Conservation (phyloP, 2,888 invertebrate genomes). For the Morpho deidamia region DNA sequence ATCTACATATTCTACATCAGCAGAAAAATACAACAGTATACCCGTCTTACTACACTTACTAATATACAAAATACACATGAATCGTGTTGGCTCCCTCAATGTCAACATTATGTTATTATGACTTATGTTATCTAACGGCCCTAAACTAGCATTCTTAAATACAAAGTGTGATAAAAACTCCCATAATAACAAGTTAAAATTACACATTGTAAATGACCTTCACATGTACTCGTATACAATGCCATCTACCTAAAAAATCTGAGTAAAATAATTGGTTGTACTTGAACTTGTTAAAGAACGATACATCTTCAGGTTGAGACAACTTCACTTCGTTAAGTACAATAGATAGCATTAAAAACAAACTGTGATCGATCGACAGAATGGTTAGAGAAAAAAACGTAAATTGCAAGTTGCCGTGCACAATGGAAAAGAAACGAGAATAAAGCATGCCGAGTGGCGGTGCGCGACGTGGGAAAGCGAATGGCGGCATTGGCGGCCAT, state of each 20-base stretch:
- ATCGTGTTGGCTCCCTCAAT: constrained; percentile 42
- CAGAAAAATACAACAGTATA: no score
- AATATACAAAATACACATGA: constrained; percentile 40
- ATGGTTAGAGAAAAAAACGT: constrained; percentile 40
- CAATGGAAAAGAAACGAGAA: constrained; percentile 62
- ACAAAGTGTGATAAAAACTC: constrained; percentile 34
- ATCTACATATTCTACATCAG: no score
- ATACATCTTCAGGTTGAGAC: no score
- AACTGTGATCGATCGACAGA: constrained; percentile 34
- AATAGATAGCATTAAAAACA: neutral
- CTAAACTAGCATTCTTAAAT: constrained; percentile 33
- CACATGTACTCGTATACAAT: no score
- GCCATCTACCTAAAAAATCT: no score
- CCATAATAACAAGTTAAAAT: no score
- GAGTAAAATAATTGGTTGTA: no score
- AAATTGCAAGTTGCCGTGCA: constrained; percentile 49
- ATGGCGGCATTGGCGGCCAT: constrained; percentile 68
- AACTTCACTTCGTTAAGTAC: neutral
- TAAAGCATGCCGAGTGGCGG: constrained; percentile 56
- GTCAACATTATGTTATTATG: no score
- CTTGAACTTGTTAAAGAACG: no score
- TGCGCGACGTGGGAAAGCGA: constrained; percentile 75
- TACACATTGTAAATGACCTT: no score
- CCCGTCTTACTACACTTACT: constrained; percentile 16
- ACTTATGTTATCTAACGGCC: constrained; percentile 43